phyloP scores from a whole-genome alignment of 2,888 invertebrate species.

The Epicampocera succincta region DNA sequence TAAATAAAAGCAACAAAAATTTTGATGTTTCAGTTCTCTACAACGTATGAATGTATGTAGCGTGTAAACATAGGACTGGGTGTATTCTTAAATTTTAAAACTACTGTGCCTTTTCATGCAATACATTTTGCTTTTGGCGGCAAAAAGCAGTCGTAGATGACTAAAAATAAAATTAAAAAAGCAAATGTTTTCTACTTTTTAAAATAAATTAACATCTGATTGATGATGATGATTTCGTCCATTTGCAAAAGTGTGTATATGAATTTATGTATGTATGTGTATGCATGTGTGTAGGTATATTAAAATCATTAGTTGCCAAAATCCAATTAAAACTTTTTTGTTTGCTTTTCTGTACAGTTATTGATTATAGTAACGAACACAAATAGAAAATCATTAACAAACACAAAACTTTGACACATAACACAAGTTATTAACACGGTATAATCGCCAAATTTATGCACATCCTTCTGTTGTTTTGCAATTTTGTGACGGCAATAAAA shows the following conservation, averaged over 20 bases:
- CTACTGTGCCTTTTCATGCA: no score
- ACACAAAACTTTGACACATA: conserved; percentile 40
- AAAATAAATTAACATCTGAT: no score
- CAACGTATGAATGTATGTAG: no score
- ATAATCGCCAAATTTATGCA: conserved; percentile 32
- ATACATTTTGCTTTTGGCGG: no score
- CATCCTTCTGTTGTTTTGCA: background rate
- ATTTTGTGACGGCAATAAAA: conserved; percentile 14
- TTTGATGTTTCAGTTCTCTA: no score
- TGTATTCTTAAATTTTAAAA: no score
- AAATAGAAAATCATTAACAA: conserved; percentile 41
- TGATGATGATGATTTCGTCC: no score
- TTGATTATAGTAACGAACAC: conserved; percentile 38
- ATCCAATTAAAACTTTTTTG: conserved; percentile 50
- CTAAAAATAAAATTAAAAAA: no score
- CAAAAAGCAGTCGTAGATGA: no score
- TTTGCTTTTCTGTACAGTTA: conserved; percentile 18
- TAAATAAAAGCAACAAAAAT: no score
- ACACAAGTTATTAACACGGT: conserved; percentile 33
- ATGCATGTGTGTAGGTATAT: background rate
- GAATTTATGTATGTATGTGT: conserved; percentile 4
- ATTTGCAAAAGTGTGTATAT: background rate
- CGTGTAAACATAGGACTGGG: no score
- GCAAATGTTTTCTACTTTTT: no score
- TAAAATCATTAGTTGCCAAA: conserved; percentile 13